Evolutionary conservation across 2,888 invertebrate genomes (phyloP).

Genomic region (Cephus pygmeus): DNA sequence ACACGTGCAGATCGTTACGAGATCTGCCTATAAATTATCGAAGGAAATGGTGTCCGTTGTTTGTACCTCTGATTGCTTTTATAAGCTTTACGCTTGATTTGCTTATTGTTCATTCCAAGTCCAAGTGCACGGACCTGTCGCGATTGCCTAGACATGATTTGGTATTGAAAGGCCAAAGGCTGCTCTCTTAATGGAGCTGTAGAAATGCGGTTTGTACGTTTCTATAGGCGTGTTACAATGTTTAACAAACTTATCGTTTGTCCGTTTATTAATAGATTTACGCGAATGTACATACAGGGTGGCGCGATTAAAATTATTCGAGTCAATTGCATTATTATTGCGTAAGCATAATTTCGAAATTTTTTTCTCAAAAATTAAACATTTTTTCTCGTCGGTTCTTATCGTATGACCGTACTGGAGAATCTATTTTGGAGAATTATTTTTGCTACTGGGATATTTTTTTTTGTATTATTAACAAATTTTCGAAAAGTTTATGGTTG

Average conservation of each 20-base stretch:
- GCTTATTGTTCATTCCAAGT: constrained; percentile 13
- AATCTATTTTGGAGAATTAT: background rate
- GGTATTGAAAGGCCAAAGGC: background rate
- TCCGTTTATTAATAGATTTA: background rate
- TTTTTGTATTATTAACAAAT: background rate
- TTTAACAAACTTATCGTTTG: background rate
- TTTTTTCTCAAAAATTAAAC: background rate
- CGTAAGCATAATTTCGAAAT: background rate
- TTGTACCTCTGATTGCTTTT: background rate
- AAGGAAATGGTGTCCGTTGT: background rate
- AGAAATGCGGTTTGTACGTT: background rate
- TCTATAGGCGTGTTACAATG: background rate
- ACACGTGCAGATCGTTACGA: background rate
- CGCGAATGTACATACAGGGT: background rate
- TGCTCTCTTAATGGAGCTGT: background rate
- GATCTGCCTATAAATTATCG: background rate
- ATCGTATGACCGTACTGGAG: background rate
- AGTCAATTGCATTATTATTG: background rate
- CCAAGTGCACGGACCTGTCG: constrained; percentile 6
- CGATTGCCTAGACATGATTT: background rate
- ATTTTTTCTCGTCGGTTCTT: background rate
- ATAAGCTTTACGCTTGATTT: constrained; percentile 4
- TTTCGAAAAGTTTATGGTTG: background rate
- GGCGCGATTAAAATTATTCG: background rate
- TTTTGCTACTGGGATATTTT: too few species aligned